Evolutionary conservation across 2,888 invertebrate species (phyloP).

Genomic region (Pyralis farinalis): DNA sequence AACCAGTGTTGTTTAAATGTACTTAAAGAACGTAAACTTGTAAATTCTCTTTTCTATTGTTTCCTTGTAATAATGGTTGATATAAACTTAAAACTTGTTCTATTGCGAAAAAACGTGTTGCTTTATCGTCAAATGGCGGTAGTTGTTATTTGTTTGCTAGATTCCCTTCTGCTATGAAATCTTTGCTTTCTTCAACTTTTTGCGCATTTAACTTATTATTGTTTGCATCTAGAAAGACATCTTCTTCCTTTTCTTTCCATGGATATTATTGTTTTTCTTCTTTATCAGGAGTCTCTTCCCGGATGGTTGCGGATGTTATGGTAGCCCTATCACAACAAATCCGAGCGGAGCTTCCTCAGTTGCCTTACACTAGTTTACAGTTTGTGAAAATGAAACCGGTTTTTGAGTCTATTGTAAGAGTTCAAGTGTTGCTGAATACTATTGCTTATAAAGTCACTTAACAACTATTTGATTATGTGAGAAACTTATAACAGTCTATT

Average conservation of each 20-base stretch:
- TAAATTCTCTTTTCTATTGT: constrained; percentile 81
- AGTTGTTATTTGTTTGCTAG: constrained; percentile 67
- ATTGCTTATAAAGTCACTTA: constrained; percentile 72
- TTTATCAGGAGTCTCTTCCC: constrained; percentile 59
- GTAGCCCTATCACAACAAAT: constrained; percentile 69
- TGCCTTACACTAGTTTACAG: constrained; percentile 76
- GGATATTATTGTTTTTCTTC: constrained; percentile 47
- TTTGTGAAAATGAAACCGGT: constrained; percentile 70
- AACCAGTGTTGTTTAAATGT: constrained; percentile 81
- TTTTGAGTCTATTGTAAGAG: constrained; percentile 51
- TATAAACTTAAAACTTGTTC: constrained; percentile 82
- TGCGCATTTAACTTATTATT: constrained; percentile 74
- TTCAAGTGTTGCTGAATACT: constrained; percentile 80
- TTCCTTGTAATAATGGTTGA: constrained; percentile 80
- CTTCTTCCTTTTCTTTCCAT: constrained; percentile 58
- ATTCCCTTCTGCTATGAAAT: constrained; percentile 72
- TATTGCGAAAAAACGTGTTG: constrained; percentile 82
- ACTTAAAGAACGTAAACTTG: constrained; percentile 74
- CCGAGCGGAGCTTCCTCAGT: constrained; percentile 72
- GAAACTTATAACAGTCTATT: constrained; percentile 73
- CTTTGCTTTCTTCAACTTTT: constrained; percentile 62
- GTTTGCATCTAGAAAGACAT: constrained; percentile 57
- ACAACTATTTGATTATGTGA: constrained; percentile 73
- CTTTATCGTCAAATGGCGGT: constrained; percentile 81
- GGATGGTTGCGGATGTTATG: constrained; percentile 68